These are phyloP conservation scores for Altica lythri DNA, from an alignment of 2,888 invertebrate species.

Conservation along the genomic window DNA sequence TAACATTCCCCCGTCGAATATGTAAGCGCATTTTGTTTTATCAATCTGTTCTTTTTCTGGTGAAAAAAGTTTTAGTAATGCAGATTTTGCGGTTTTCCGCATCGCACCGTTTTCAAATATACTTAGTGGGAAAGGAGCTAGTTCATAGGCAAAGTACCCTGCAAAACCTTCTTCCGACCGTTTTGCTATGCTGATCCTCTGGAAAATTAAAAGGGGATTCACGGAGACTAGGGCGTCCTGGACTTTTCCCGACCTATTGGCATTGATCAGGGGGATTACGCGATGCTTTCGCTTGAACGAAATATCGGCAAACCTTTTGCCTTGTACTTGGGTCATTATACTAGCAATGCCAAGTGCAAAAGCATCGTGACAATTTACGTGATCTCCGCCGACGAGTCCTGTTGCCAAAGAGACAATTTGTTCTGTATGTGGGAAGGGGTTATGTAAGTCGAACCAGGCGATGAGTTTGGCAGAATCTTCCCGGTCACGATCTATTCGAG, in stretches of 20 bases:
- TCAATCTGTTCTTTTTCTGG: neutral
- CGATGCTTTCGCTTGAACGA: slow-evolving; percentile 6
- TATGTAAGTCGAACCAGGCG: too few relatives aligned
- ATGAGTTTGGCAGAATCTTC: too few relatives aligned
- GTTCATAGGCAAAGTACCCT: slow-evolving; percentile 1
- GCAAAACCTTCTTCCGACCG: neutral
- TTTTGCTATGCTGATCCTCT: neutral
- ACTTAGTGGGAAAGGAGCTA: neutral
- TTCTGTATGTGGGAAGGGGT: too few relatives aligned
- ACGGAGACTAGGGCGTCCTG: neutral
- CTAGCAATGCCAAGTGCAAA: too few relatives aligned
- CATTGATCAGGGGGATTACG: neutral
- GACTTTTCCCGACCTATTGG: neutral
- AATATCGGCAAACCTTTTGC: neutral
- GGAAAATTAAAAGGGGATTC: slow-evolving; percentile 1
- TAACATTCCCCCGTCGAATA: neutral
- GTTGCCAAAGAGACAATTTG: too few relatives aligned
- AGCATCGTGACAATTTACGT: too few relatives aligned
- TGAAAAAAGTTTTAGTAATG: neutral
- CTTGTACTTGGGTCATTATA: neutral
- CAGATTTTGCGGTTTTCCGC: slow-evolving; percentile 4
- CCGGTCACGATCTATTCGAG: too few relatives aligned
- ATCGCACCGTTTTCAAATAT: neutral
- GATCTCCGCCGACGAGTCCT: too few relatives aligned
- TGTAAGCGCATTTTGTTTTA: neutral